Conservation (phyloP, 2,797 vertebrate species). For the Dendrocincla tyrannina region DNA sequence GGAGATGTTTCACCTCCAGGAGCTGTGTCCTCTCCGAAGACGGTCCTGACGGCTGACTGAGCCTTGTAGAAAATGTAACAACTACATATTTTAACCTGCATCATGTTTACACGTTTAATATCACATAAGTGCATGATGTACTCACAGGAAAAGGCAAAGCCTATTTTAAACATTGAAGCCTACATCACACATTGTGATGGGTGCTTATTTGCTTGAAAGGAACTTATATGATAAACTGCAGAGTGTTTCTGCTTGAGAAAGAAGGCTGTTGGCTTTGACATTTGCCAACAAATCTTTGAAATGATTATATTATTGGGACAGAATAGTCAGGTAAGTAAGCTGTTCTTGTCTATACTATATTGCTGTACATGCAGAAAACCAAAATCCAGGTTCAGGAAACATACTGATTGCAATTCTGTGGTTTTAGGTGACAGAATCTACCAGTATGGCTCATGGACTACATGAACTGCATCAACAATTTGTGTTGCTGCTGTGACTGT, state of each 20-base stretch:
- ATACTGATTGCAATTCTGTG: background rate
- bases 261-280: background rate
- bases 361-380: background rate
- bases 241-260: background rate
- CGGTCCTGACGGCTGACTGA: rapidly evolving
- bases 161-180: conserved; percentile 43
- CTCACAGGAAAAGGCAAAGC: conserved; percentile 21
- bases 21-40: background rate
- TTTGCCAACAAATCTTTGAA: conserved; percentile 32
- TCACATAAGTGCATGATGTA: conserved; percentile 1
- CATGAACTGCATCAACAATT: background rate
- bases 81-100: conserved; percentile 18
- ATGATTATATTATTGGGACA: background rate
- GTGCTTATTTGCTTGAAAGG: conserved; percentile 32
- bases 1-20: background rate
- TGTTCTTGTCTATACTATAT: background rate
- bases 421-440: background rate
- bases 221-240: background rate
- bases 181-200: conserved; percentile 25
- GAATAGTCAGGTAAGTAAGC: background rate
- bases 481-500: background rate
- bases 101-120: conserved; percentile 31
- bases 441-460: background rate
- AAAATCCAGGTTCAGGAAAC: background rate
- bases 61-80: background rate